Base-by-base conservation (phyloP, 2,113 vertebrate genomes). In the Eonycteris spelaea region DNA sequence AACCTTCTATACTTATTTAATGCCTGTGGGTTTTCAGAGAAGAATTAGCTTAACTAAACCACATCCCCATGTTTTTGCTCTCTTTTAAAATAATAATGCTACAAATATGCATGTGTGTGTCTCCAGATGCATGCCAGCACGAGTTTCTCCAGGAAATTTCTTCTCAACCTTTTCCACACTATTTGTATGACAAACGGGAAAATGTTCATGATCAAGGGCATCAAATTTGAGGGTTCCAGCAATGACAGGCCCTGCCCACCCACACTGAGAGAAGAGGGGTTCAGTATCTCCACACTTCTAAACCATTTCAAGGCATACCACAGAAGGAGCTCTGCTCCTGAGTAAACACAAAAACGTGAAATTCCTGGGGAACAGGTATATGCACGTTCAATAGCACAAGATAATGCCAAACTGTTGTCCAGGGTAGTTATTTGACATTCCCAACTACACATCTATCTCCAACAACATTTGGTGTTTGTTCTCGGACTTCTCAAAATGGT, bases 1-100 rank as follows among this genome's bases (percentile, higher is more conserved):
- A 70, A 45, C 22, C 18, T 68, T 74, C n/a, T 90, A 33, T 67
- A 53, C 51, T 79, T 78, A 82, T 24, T 70, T 90, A 86, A 86
- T 14, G 30, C 63, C 65, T 45, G 28, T 73, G 53, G 61, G 53
- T 91, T 91, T 93, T 84, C 53, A 48, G 55, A 84, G 63, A 40
- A 94, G 21, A 94, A 95, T 71, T 77, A 38, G 16, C 53, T 73
- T 90, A 95, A 61, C 43, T 75, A 53, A 86, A 65, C 53, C 57
- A 79, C 2, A 2, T 61, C 22, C 16, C 7, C 12, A 53, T 43
- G 30, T 63, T 79, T 63, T 28, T 38, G 30, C 61, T 79, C 78
- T 85, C 33, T 57, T 38, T 65, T 38, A 57, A 85, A 75, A 75
- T 26, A 57, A 45, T 9, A 45, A 30, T 65, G 45, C 33, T 28